Evolutionary conservation across 2,113 vertebrate genomes (phyloP).

Genomic region (Phoenicopterus ruber): DNA sequence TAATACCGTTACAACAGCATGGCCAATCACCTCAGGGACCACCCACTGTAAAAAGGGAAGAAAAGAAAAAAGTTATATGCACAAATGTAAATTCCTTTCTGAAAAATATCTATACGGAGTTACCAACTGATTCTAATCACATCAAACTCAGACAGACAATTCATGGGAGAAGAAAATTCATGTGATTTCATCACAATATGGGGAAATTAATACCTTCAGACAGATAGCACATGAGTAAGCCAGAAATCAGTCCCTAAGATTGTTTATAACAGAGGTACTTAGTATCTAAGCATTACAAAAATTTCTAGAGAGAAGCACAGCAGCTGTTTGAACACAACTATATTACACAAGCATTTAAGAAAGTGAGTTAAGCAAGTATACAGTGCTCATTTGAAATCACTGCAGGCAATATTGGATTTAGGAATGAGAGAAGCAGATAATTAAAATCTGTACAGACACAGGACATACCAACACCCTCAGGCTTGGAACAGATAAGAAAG

Average conservation of each 20-base stretch:
- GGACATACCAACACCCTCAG: not conserved
- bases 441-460: not conserved
- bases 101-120: not conserved
- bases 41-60: conserved; percentile 82
- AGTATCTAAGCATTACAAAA: not conserved
- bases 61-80: not conserved
- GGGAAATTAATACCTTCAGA: not conserved
- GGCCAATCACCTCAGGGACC: conserved; percentile 88
- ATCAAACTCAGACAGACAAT: not conserved
- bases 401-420: not conserved
- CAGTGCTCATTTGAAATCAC: not conserved
- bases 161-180: not conserved
- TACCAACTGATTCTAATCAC: not conserved
- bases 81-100: not conserved
- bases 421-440: not conserved
- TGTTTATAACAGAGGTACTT: not conserved
- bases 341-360: not conserved
- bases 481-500: not conserved
- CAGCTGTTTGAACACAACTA: not conserved
- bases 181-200: not conserved
- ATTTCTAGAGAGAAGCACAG: not conserved
- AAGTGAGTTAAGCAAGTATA: not conserved
- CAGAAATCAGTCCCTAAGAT: not conserved
- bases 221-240: not conserved
- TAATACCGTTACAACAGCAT: conserved; percentile 85